Evolutionary conservation across 2,888 invertebrate genomes (phyloP), one percentile per base, ranked within the genome.

Genomic region (Monochamus alternatus): DNA sequence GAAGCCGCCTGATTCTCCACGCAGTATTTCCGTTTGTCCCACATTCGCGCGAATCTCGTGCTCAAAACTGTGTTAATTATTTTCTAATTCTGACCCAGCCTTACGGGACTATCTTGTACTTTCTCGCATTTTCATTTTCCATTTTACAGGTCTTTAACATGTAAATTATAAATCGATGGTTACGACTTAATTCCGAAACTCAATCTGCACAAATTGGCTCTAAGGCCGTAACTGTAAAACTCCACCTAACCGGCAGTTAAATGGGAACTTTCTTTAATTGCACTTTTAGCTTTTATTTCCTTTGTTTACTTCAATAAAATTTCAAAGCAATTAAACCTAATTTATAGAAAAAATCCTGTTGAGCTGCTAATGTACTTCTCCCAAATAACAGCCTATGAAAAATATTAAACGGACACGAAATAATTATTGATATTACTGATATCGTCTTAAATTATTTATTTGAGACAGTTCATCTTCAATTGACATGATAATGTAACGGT

Each of bases 161-260:
- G 75, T 75, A 72, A 75, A 75, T 72, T 75, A 67, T 75, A 72
- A 75, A 75, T 75, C 72, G 75, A 75, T 75, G 63, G 68, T 67
- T 65, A 72, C 67, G 75, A 67, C 63, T 68, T 63, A 75, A 75
- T 75, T 72, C 43, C 68, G 68, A 58, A 68, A 75, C 72, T 75
- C 73, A 75, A 75, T 75, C 75, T 73, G 72, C 73, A 68, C 75
- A 68, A 75, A 73, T 73, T 75, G 75, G 73, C 73, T 73, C 43
- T 69, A 66, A 65, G 73, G 58, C 43, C 60, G 73, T 43, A 69
- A 76, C 73, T 73, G 65, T 64, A 63, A 65, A 73, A 73, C 60
- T 76, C 65, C 62, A 47, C 69, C 68, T 73, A 60, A 59, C 59
- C 73, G 60, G 69, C 69, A 64, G 63, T 76, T 67, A 58, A 31